Percentiles rank a stretch among this genome's conserved stretches.
Conservation (phyloP, 2,888 invertebrate species). For the Actias luna region DNA sequence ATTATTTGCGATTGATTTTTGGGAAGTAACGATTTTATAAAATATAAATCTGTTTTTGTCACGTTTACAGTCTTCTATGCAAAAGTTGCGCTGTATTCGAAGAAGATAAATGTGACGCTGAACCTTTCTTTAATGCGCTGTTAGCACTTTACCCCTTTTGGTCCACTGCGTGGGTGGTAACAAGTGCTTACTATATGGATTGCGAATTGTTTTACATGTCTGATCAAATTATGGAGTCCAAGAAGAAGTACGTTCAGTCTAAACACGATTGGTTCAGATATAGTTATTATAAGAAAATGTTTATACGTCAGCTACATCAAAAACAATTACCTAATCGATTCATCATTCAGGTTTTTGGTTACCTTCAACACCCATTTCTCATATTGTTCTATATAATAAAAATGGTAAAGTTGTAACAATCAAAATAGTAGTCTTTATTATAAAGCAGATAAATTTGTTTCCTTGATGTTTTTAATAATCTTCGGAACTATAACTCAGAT, state of each 20-base stretch:
- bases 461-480: too few species aligned
- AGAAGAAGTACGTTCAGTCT: conserved; percentile 42
- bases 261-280: not conserved
- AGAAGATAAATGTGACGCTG: conserved; percentile 51
- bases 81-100: conserved; percentile 61
- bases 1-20: not conserved
- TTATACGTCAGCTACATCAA: not conserved
- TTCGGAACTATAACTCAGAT: too few species aligned
- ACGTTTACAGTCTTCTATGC: conserved; percentile 52
- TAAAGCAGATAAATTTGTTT: too few species aligned
- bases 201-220: conserved; percentile 54
- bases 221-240: conserved; percentile 44
- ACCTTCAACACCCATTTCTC: too few species aligned
- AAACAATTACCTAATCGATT: too few species aligned
- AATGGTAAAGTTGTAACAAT: too few species aligned
- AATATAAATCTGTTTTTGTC: not conserved
- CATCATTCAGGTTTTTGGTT: too few species aligned
- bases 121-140: conserved; percentile 60
- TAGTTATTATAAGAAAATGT: not conserved
- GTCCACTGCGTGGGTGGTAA: conserved; percentile 49
- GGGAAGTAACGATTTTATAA: not conserved
- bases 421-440: too few species aligned
- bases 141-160: conserved; percentile 57
- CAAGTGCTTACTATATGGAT: conserved; percentile 55
- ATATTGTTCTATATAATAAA: too few species aligned